phyloP scores from a whole-genome alignment of 2,797 vertebrate genomes.

The Platalea minor region DNA sequence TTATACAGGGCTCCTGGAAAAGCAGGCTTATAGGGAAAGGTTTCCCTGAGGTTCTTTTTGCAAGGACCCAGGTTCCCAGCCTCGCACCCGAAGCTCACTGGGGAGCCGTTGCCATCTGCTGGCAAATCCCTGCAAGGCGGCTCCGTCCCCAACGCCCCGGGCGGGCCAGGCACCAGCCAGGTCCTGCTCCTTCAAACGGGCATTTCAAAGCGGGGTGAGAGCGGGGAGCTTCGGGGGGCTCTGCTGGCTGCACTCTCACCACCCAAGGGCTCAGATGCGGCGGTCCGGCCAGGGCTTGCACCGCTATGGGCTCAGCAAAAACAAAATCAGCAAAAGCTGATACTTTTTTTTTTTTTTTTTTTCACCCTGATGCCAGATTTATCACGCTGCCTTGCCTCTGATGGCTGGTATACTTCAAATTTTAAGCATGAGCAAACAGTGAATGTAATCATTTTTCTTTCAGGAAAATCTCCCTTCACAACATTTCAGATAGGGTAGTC shows the following conservation, averaged over 20 bases:
- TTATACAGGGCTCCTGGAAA: fast-evolving
- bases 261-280: not conserved
- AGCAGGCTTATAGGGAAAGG: fast-evolving
- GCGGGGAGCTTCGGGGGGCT: not conserved
- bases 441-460: not conserved
- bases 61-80: not conserved
- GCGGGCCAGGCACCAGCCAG: too few relatives aligned
- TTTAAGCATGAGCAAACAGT: not conserved
- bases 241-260: not conserved
- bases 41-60: not conserved
- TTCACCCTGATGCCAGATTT: not conserved
- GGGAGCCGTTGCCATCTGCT: constrained; percentile 72
- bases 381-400: not conserved
- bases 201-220: not conserved
- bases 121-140: not conserved
- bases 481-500: not conserved
- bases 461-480: not conserved
- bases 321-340: not conserved
- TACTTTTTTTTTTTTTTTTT: not conserved
- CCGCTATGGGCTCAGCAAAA: fast-evolving
- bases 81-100: not conserved
- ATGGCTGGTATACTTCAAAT: not conserved
- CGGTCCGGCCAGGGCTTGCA: not conserved
- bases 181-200: too few relatives aligned
- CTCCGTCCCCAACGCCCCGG: too few relatives aligned